Evolutionary conservation across 2,797 vertebrate species (phyloP), one percentile per base, ranked within the genome.

Genomic region (Carcharodon carcharias): DNA sequence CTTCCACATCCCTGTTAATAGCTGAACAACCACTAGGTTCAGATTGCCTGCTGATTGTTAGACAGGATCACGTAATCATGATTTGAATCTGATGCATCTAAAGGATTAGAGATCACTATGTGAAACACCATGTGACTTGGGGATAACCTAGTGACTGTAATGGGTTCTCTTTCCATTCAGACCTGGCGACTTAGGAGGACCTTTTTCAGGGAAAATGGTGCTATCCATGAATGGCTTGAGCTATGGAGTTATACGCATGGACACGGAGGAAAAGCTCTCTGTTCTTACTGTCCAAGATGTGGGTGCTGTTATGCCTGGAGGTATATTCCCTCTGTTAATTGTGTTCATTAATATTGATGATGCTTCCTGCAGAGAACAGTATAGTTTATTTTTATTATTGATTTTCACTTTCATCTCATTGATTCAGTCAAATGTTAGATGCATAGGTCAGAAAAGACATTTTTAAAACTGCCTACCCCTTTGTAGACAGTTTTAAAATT

Each of bases 221-320:
- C 97, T 99, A 63, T 99, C 99, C 0, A 99, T 99, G 99, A 98
- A 98, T 3, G 98, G 98, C 56, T 98, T 99, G 97, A 99, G 99
- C 97, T 98, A 99, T 0, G 97, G 99, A 0, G 99, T 99, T 97
- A 99, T 99, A 97, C 98, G 99, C 95, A 99, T 99, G 94, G 99
- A 99, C 96, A 98, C 99, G 0, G 99, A 99, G 97, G 99, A 99
- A 97, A 99, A 99, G 97, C 97, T 99, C 95, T 99, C 99, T 0
- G 99, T 99, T 65, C 98, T 99, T 21, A 99, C 99, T 0, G 98
- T 99, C 96, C 99, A 99, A 98, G 99, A 99, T 67, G 99, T 99
- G 40, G 99, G 99, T 65, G 99, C 99, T 97, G 98, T 99, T 96
- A 99, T 99, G 98, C 99, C 99, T 93, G 99, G 98, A 98, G 99